Conservation (phyloP, 2,113 vertebrate genomes). For the Leucosticte australis region DNA sequence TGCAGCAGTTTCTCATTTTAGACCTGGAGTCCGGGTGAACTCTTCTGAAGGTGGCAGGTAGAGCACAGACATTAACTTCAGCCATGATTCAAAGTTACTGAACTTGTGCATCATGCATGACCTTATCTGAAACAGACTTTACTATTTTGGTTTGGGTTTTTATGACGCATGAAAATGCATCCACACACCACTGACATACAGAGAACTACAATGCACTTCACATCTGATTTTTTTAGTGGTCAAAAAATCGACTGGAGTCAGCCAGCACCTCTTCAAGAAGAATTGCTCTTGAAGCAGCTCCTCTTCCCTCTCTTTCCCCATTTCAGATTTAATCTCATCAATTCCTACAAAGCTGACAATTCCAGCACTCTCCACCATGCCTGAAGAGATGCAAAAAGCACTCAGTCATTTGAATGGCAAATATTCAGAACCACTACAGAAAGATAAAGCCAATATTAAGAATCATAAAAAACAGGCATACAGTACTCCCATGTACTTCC, state of each 20-base stretch:
- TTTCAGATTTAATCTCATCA: background rate
- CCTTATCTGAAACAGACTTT: background rate
- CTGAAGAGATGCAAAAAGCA: background rate
- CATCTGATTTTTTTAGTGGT: fast-evolving
- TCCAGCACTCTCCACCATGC: background rate
- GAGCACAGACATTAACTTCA: background rate
- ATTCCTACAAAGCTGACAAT: background rate
- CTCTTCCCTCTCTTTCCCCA: background rate
- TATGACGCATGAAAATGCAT: background rate
- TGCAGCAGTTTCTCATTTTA: background rate
- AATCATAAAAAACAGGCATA: background rate
- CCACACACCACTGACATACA: background rate
- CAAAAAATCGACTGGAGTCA: background rate
- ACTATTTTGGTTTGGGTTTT: background rate
- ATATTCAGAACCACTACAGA: background rate
- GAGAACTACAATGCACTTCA: background rate
- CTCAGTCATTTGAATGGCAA: background rate
- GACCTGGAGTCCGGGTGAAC: background rate
- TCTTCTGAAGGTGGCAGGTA: background rate
- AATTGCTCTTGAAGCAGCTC: background rate
- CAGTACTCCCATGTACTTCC: background rate
- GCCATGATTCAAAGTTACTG: background rate
- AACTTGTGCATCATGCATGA: background rate
- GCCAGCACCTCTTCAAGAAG: background rate
- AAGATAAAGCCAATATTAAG: background rate